Evolutionary conservation across 2,797 vertebrate genomes (phyloP).

Genomic region (Poecilia velifera): DNA sequence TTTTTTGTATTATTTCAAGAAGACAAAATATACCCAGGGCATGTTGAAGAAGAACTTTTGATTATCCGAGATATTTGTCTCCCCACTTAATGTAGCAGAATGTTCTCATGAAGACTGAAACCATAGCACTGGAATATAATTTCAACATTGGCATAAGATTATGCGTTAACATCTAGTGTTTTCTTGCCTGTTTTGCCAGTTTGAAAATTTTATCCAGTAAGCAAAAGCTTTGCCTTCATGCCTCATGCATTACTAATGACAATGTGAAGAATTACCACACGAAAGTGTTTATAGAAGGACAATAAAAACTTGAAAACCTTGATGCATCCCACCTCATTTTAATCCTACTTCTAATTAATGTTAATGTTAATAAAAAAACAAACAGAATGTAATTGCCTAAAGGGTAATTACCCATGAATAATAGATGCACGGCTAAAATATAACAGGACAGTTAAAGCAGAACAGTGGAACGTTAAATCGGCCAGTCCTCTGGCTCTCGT

Average conservation of each 20-base stretch:
- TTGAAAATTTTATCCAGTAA: background rate
- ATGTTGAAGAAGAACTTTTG: background rate
- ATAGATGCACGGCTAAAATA: background rate
- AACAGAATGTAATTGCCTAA: background rate
- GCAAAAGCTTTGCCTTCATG: background rate
- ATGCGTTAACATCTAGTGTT: slow-evolving; percentile 12
- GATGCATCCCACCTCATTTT: background rate
- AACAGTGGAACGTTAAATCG: slow-evolving; percentile 9
- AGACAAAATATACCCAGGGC: background rate
- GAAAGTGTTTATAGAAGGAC: slow-evolving; percentile 4
- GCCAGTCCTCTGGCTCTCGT: background rate
- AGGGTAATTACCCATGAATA: background rate
- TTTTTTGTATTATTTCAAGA: background rate
- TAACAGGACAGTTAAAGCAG: background rate
- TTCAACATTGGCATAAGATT: background rate
- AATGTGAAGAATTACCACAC: background rate
- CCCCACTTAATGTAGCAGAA: background rate
- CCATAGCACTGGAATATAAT: slow-evolving; percentile 1
- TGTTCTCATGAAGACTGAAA: background rate
- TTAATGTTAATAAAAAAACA: background rate
- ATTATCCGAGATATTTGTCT: background rate
- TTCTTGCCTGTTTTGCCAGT: slow-evolving; percentile 8
- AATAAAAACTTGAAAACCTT: slow-evolving; percentile 18
- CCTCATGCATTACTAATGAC: slow-evolving; percentile 1
- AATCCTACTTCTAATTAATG: background rate